phyloP scores from a whole-genome alignment of 2,888 invertebrate genomes.

The Parnassius mnemosyne region DNA sequence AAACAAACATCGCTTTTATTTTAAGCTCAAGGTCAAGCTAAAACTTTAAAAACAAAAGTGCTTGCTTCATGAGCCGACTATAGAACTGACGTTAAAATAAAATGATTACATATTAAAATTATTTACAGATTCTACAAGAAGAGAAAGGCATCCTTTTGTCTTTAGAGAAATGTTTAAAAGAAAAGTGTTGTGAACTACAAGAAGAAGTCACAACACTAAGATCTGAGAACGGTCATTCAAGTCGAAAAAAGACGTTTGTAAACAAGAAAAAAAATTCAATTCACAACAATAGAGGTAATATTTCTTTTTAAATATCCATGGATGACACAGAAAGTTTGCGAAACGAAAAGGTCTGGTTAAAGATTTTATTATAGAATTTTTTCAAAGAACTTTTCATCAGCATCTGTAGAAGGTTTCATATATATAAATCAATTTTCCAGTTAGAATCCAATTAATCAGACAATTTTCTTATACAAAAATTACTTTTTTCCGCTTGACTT shows the following conservation, averaged over 20 bases:
- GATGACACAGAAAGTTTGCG: no score
- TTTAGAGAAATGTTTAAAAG: slow-evolving; percentile 87
- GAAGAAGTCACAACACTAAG: slow-evolving; percentile 84
- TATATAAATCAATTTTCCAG: no score
- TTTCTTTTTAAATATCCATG: not conserved
- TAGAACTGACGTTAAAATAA: no score
- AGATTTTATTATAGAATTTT: no score
- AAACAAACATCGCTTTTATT: no score
- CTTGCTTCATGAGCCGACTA: not conserved
- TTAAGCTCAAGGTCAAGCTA: no score
- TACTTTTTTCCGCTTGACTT: no score
- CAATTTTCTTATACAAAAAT: no score
- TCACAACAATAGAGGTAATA: slow-evolving; percentile 71
- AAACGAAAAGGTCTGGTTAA: no score
- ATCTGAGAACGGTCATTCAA: slow-evolving; percentile 75
- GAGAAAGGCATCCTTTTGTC: slow-evolving; percentile 87
- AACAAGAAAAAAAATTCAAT: slow-evolving; percentile 71
- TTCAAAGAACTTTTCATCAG: no score
- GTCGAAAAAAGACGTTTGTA: slow-evolving; percentile 71
- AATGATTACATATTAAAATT: not conserved
- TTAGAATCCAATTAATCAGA: no score
- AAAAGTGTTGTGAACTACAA: slow-evolving; percentile 87
- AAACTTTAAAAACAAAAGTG: not conserved
- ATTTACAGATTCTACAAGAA: slow-evolving; percentile 85
- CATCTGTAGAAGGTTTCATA: no score